Percentiles rank a stretch among this genome's conserved stretches.
phyloP scores from a whole-genome alignment of 53 echinoderm and acorn worm species.

The Apostichopus leukothele region DNA sequence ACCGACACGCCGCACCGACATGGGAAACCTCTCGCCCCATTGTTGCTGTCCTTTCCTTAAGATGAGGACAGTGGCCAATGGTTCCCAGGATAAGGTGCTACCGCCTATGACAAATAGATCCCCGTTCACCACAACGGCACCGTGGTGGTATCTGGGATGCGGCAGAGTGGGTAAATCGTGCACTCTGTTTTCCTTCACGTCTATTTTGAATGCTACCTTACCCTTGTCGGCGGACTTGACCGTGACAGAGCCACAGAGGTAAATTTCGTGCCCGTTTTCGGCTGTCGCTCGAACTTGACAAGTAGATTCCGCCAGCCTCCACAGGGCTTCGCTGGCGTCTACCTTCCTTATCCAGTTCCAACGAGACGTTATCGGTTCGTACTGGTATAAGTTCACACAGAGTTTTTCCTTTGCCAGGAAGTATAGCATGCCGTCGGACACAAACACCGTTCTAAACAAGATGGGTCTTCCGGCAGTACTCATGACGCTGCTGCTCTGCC shows the following conservation, averaged over 20 bases:
- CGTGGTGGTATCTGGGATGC: slow-evolving; percentile 31
- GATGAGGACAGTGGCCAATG: neutral
- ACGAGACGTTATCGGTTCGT: slow-evolving; percentile 4
- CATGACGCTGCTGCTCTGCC: slow-evolving; percentile 25
- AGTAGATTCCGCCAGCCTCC: slow-evolving; percentile 9
- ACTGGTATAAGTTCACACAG: neutral
- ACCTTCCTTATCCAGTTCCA: neutral
- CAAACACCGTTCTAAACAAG: slow-evolving; percentile 28
- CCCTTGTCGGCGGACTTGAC: slow-evolving; percentile 14
- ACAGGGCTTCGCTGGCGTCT: neutral
- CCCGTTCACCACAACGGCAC: slow-evolving; percentile 24
- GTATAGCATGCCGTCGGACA: slow-evolving; percentile 22
- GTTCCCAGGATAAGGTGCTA: neutral
- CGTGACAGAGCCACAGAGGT: slow-evolving; percentile 40
- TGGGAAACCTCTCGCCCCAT: slow-evolving; percentile 34
- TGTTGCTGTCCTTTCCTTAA: neutral
- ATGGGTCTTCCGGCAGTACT: neutral
- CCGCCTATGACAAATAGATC: slow-evolving; percentile 33
- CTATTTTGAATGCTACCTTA: slow-evolving; percentile 22
- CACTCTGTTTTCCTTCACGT: slow-evolving; percentile 12
- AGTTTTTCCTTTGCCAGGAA: slow-evolving; percentile 1
- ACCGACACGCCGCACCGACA: slow-evolving; percentile 1
- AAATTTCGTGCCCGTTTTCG: neutral
- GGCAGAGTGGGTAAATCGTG: neutral
- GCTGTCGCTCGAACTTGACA: slow-evolving; percentile 12